These are phyloP conservation scores for Elymnias hypermnestra DNA, from an alignment of 1,140 invertebrate genomes.

Conservation along the genomic window DNA sequence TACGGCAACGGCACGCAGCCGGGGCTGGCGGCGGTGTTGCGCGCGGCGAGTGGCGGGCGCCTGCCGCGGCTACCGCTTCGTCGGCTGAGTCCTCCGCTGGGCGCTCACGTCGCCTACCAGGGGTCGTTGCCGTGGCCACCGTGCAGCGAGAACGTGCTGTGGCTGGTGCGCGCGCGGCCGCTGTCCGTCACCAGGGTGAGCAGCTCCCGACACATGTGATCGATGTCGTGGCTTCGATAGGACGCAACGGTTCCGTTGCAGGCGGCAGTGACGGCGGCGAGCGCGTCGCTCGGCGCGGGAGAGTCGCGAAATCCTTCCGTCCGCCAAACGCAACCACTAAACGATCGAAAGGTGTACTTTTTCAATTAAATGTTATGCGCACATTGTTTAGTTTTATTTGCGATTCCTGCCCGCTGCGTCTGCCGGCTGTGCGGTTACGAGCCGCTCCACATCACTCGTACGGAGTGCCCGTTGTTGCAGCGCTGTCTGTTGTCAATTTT, in stretches of 20 bases:
- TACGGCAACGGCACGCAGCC: background rate
- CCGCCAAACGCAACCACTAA: conserved; percentile 33
- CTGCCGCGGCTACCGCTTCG: conserved; percentile 19
- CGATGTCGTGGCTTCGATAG: background rate
- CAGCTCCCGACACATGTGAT: too few relatives aligned
- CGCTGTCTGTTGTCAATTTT: too few relatives aligned
- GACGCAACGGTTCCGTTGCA: conserved; percentile 5
- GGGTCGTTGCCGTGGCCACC: conserved; percentile 50
- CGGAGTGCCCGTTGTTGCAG: too few relatives aligned
- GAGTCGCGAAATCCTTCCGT: background rate
- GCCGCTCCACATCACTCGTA: too few relatives aligned
- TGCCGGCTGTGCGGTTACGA: too few relatives aligned
- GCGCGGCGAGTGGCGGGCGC: background rate
- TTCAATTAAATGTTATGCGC: conserved; percentile 33
- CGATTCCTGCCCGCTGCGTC: too few relatives aligned
- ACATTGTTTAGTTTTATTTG: too few relatives aligned
- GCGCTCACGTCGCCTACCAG: conserved; percentile 44
- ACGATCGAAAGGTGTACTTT: conserved; percentile 42
- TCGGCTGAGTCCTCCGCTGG: conserved; percentile 40
- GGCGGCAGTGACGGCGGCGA: conserved; percentile 19
- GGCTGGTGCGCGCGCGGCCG: conserved; percentile 40
- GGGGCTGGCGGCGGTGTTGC: background rate
- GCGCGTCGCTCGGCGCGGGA: conserved; percentile 3
- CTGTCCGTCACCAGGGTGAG: conserved; percentile 41
- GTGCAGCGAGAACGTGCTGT: conserved; percentile 46